phyloP scores from a whole-genome alignment of 2,797 vertebrate genomes.

The Balearica regulorum region DNA sequence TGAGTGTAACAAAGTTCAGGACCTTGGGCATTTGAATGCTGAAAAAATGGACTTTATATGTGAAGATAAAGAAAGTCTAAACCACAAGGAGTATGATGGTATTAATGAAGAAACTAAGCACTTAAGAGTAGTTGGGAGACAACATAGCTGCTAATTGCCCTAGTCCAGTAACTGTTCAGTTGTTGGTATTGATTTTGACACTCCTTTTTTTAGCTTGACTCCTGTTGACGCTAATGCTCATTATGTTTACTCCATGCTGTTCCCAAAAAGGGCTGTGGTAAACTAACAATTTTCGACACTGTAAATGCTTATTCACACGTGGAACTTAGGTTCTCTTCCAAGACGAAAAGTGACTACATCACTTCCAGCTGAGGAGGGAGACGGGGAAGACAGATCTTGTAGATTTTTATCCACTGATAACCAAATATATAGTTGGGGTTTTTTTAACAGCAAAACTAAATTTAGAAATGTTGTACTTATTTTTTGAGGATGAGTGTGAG shows the following conservation, averaged over 20 bases:
- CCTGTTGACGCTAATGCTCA: not conserved
- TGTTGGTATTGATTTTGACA: not conserved
- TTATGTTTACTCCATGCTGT: not conserved
- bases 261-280: not conserved
- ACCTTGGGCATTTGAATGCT: not conserved
- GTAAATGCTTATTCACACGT: not conserved
- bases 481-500: not conserved
- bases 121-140: not conserved
- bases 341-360: not conserved
- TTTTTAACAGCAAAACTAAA: not conserved
- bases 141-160: slow-evolving; percentile 1
- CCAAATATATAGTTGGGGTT: not conserved
- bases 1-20: not conserved
- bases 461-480: not conserved
- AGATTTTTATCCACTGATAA: not conserved
- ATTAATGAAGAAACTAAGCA: not conserved
- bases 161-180: not conserved
- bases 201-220: not conserved
- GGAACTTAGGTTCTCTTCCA: not conserved
- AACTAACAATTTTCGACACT: not conserved
- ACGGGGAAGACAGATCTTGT: not conserved
- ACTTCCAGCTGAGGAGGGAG: not conserved
- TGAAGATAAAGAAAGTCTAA: not conserved
- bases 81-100: not conserved
- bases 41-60: not conserved